Evolutionary conservation across 2,797 vertebrate genomes (phyloP).

Genomic region (Microctenopoma steveboyesi): DNA sequence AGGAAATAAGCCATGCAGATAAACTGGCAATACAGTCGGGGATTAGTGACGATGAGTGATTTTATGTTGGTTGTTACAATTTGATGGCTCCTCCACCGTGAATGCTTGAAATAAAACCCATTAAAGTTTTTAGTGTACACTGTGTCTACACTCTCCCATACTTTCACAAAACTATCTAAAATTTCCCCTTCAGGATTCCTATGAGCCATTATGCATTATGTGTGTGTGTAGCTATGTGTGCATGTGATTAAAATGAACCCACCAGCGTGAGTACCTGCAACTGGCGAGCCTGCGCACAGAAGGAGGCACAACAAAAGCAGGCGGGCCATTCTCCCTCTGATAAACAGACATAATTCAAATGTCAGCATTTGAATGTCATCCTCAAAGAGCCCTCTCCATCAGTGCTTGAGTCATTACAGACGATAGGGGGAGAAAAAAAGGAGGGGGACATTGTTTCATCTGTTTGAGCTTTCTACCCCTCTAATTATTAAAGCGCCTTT

Average conservation of each 20-base stretch:
- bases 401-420: slow-evolving; percentile 93
- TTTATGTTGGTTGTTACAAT: slow-evolving; percentile 77
- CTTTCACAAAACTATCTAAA: slow-evolving; percentile 70
- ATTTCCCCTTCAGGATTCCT: slow-evolving; percentile 72
- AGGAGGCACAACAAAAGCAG: slow-evolving; percentile 82
- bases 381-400: slow-evolving; percentile 98
- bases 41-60: slow-evolving; percentile 77
- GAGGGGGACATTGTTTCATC: slow-evolving; percentile 88
- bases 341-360: slow-evolving; percentile 99
- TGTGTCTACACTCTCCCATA: slow-evolving; percentile 57
- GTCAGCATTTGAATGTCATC: slow-evolving; percentile 99
- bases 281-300: slow-evolving; percentile 39
- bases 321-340: slow-evolving; percentile 76
- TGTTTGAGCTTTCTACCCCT: slow-evolving; percentile 96
- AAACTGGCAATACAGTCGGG: slow-evolving; percentile 64
- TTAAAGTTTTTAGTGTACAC: slow-evolving; percentile 75
- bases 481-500: slow-evolving; percentile 99
- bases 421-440: slow-evolving; percentile 89
- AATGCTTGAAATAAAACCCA: slow-evolving; percentile 77
- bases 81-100: slow-evolving; percentile 75
- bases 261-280: slow-evolving; percentile 72
- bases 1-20: slow-evolving; percentile 64
- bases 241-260: slow-evolving; percentile 62
- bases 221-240: slow-evolving; percentile 28
- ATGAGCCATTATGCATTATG: slow-evolving; percentile 53